phyloP scores from a whole-genome alignment of 2,888 invertebrate species.

The Steinernema hermaphroditum region DNA sequence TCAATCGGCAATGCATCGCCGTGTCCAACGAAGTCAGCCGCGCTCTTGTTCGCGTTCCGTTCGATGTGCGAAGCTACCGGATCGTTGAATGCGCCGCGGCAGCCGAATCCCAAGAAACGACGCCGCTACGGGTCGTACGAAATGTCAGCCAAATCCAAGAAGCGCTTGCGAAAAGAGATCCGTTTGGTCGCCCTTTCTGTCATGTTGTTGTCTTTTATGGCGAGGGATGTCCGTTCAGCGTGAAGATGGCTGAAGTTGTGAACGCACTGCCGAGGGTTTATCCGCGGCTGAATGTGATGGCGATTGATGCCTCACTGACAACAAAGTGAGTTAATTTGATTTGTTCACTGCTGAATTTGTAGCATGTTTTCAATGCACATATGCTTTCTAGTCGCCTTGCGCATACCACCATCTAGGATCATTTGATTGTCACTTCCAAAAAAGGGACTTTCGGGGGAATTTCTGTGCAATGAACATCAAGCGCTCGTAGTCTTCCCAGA shows the following conservation, averaged over 20 bases:
- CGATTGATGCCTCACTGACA: background rate
- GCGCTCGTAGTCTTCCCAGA: too few species aligned
- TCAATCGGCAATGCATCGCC: background rate
- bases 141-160: constrained; percentile 3
- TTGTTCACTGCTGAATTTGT: too few species aligned
- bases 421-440: too few species aligned
- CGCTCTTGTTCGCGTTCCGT: background rate
- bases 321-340: constrained; percentile 21
- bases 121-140: background rate
- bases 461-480: too few species aligned
- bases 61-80: background rate
- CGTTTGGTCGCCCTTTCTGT: background rate
- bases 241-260: constrained; percentile 7
- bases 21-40: background rate
- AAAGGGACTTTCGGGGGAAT: too few species aligned
- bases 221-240: constrained; percentile 21
- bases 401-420: too few species aligned
- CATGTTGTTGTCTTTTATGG: constrained; percentile 22
- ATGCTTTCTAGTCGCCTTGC: too few species aligned
- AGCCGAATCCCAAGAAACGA: background rate
- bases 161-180: background rate
- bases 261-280: constrained; percentile 17
- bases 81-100: constrained; percentile 16
- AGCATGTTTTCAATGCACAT: too few species aligned
- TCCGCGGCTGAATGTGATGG: constrained; percentile 12